Evolutionary conservation across 1,140 invertebrate species (phyloP), one percentile per base, ranked within the genome.

Genomic region (Archivesica marissinica): DNA sequence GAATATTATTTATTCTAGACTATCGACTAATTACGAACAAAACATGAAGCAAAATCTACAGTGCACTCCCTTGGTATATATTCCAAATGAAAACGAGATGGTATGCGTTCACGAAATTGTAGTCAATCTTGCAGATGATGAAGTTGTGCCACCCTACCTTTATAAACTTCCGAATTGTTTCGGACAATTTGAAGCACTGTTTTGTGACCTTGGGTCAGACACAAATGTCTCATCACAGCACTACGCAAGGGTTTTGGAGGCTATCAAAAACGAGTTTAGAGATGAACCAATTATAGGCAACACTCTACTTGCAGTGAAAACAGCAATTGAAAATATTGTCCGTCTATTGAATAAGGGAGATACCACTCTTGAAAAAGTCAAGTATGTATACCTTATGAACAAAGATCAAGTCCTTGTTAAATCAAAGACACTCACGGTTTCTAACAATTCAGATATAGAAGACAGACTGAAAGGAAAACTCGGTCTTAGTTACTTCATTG

Each of bases 391-490:
- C 56, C n/a, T 81, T 33, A 47, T 52, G 20, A 72, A 72, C 25
- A 50, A 23, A 9, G 23, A 56, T 0, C 7, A 35, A 3, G 33
- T 35, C 9, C 23, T 81, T 6, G 28, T 23, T 11, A 1, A 4
- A 17, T n/a, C 41, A 35, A 54, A 23, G 15, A 39, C 30, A 2
- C 25, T 81, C 23, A 81, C 66, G 4, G 47, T 81, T 52, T 81
- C 79, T 20, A 50, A 81, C 33, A 81, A 81, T 56, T 28, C 13
- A 20, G 20, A 33, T 56, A 30, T 81, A 33, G 66, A 70, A 70
- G 44, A 54, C 0, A 47, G 35, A n/a, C n/a, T 81, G 6, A 11
- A 47, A 25, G 41, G 41, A 9, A 64, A 75, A 75, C 13, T 39
- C 38, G 25, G 50, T 7, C 17, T 84, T 25, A 39, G 76, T 33